Evolutionary conservation across 2,113 vertebrate species (phyloP), one percentile per base, ranked within the genome.

Genomic region (Tetrax tetrax): DNA sequence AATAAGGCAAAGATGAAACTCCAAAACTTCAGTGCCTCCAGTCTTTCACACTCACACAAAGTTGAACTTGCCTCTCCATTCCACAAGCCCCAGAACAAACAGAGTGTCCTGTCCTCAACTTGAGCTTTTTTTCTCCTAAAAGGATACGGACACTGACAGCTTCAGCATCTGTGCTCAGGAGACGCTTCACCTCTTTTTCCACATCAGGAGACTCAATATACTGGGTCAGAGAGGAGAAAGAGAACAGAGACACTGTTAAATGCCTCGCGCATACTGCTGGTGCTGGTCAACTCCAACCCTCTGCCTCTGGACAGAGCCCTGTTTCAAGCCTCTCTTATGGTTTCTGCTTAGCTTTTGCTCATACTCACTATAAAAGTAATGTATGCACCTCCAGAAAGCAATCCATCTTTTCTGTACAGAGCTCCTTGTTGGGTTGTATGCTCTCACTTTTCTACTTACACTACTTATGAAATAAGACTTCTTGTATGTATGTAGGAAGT

Each of bases 111-210:
- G 35, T 29, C 20, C 70, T 20, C 3, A 1, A 12, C 29, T 3
- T 16, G 43, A 66, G 64, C 7, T 21, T 50, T 74, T 54, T 64
- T 2, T 1, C 29, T 45, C 41, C 35, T 70, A 13, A 97, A 99
- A 99, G 98, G 99, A 99, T 99, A 99, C 98, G 99, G 86, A 98
- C 98, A 96, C 98, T 98, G 97, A 99, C 97, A 29, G 99, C 99
- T 68, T 99, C 99, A 9, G 99, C 98, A 90, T 99, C 99, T 31
- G 99, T 99, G 96, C 98, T 98, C 91, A 99, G 98, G 83, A 99
- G 97, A 94, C 98, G 98, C 82, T 99, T 99, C 97, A 99, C 98
- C 96, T 99, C 99, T 89, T 99, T 99, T 87, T 99, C 99, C 96
- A 99, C 99, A 83, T 99, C 98, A 94, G 99, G 99, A 96, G 99